Base-by-base conservation (phyloP, 2,797 vertebrate species). In the Hypotaenidia okinawae region DNA sequence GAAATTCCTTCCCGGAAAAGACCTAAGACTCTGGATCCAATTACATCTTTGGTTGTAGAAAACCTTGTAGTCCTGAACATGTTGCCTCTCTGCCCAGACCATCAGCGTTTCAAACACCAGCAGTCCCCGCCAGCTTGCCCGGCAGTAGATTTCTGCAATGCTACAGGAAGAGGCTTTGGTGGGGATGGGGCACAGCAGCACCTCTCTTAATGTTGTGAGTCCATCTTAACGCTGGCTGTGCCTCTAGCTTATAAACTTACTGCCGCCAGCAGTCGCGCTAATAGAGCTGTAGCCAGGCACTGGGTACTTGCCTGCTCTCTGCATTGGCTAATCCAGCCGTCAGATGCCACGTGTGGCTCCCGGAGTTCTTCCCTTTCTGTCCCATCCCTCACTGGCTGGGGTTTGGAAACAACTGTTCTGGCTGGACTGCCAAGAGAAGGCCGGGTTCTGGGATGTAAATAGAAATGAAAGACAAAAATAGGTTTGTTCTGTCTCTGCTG, bases 21-120 rank as follows among this genome's bases (percentile, higher is more conserved):
- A 92, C 89, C 72, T 92, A 95, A 95, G 79, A 72, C 81, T 95
- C 94, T 95, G 94, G 92, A 95, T 95, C 84, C 93, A 95, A 95
- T 95, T 95, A 95, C 39, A 5, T 78, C 64, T 89, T 91, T 39
- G 47, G 66, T 81, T 91, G 92, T 89, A 52, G 59, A 86, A 95
- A 94, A 75, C 84, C 90, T 78, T 73, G 51, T 87, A 93, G 75
- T 75, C 79, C 62, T 57, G 68, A 85, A 62, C 58, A 75, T 75
- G 84, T 92, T 72, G 27, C 78, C 5, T 11, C 73, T 92, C 69
- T 90, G 69, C 72, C 66, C 1, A 1, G 51, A 55, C 88, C 73
- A 49, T 84, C 81, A 80, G 77, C 58, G 49, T 92, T 91, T 87
- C 90, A 92, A 85, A 87, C 58, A 68, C 51, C 30, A 84, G 59